Conservation (phyloP, 2,888 invertebrate species). For the Athetis lepigone region DNA sequence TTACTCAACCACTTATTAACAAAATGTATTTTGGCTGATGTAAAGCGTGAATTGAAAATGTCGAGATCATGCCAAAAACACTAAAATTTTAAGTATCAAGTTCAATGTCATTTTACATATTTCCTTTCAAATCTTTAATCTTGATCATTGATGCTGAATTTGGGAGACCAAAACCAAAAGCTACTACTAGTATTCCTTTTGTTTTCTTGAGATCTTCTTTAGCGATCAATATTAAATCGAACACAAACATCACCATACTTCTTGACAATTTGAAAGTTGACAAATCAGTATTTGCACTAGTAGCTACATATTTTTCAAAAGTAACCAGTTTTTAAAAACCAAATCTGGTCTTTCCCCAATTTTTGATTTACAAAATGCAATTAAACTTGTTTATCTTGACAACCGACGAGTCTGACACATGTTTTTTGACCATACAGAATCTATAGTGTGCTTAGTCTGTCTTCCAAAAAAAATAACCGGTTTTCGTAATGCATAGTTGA, state of each 20-base stretch:
- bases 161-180: neutral
- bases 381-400: conserved; percentile 12
- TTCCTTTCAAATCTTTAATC: neutral
- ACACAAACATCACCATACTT: neutral
- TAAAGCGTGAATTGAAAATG: too few species aligned
- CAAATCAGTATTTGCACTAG: neutral
- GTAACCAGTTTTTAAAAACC: conserved; percentile 4
- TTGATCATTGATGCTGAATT: too few species aligned
- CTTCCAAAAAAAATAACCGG: neutral
- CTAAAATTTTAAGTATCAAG: neutral
- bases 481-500: conserved; percentile 16
- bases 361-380: neutral
- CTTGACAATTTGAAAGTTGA: neutral
- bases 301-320: neutral
- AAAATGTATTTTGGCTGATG: too few species aligned
- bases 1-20: too few species aligned
- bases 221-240: neutral
- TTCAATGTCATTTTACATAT: neutral
- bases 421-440: conserved; percentile 5
- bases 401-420: conserved; percentile 8
- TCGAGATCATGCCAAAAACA: too few species aligned
- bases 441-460: neutral
- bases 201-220: neutral
- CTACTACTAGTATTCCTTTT: too few species aligned
- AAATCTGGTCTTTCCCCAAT: neutral